A percentile compares a stretch with the other conserved stretches of the same genome.
These are phyloP conservation scores for Heterohyrax brucei DNA, from an alignment of 2,797 vertebrate genomes.

Conservation along the genomic window DNA sequence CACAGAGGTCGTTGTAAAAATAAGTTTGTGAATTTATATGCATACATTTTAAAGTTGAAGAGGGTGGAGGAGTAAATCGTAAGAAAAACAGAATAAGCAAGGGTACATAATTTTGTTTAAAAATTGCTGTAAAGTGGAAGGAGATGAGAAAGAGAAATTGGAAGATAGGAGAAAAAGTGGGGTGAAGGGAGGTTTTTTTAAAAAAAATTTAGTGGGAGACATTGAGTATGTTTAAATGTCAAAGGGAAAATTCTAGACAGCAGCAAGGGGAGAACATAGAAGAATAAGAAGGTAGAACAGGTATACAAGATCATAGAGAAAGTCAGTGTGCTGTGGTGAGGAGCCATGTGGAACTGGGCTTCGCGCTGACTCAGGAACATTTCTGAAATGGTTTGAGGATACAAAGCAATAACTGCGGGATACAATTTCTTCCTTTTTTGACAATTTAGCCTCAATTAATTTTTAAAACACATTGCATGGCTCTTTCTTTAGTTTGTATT, in stretches of 20 bases:
- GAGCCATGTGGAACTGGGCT: neutral
- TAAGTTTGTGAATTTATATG: neutral
- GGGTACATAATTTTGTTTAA: conserved; percentile 1
- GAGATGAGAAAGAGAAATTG: neutral
- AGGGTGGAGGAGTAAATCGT: neutral
- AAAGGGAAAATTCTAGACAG: neutral
- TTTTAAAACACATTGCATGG: neutral
- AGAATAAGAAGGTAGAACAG: neutral
- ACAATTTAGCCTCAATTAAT: neutral
- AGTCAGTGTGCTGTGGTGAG: rapidly evolving
- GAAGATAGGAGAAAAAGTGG: neutral
- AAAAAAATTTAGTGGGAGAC: neutral
- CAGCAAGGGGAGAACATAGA: neutral
- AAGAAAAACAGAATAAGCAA: neutral
- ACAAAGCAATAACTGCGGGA: neutral
- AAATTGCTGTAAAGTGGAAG: neutral
- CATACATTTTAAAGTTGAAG: conserved; percentile 9
- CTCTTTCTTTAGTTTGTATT: conserved; percentile 57
- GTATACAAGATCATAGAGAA: neutral
- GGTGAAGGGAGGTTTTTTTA: neutral
- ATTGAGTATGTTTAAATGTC: neutral
- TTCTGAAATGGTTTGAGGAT: neutral
- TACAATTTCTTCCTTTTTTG: neutral
- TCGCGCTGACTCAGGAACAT: conserved; percentile 29
- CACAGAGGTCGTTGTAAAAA: neutral